phyloP scores from a whole-genome alignment of 2,113 vertebrate species.

The Micromys minutus region DNA sequence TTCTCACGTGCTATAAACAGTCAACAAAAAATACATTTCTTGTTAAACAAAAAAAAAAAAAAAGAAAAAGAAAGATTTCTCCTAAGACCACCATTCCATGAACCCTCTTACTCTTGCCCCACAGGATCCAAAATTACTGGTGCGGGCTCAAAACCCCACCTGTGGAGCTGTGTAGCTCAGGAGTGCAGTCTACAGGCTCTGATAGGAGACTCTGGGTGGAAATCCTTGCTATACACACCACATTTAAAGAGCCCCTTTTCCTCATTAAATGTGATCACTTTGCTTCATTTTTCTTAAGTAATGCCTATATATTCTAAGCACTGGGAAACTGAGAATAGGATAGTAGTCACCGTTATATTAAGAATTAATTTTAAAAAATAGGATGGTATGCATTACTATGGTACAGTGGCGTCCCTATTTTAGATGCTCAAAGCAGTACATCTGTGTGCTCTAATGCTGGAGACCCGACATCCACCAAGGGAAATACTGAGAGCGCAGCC shows the following conservation, averaged over 20 bases:
- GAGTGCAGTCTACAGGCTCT: neutral
- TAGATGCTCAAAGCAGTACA: neutral
- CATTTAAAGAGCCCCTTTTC: neutral
- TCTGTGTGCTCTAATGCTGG: neutral
- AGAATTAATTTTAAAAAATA: neutral
- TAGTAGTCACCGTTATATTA: neutral
- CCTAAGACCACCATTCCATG: neutral
- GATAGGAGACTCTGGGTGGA: neutral
- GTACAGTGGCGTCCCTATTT: neutral
- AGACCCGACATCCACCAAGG: neutral
- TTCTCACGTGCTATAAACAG: neutral
- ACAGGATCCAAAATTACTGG: neutral
- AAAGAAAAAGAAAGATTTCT: neutral
- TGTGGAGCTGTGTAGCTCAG: neutral
- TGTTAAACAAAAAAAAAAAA: too few relatives aligned
- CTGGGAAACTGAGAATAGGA: slow-evolving; percentile 38
- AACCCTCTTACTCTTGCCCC: neutral
- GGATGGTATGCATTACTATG: neutral
- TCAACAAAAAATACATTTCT: slow-evolving; percentile 27
- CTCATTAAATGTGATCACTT: neutral
- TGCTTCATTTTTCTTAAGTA: neutral
- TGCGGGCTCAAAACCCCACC: neutral
- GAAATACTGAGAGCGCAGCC: neutral
- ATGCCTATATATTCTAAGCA: slow-evolving; percentile 41
- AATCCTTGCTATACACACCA: neutral